Percentiles rank a stretch among this genome's conserved stretches.
Conservation (phyloP, 35 echinoderm and acorn worm species). For the Heliocidaris erythrogramma region DNA sequence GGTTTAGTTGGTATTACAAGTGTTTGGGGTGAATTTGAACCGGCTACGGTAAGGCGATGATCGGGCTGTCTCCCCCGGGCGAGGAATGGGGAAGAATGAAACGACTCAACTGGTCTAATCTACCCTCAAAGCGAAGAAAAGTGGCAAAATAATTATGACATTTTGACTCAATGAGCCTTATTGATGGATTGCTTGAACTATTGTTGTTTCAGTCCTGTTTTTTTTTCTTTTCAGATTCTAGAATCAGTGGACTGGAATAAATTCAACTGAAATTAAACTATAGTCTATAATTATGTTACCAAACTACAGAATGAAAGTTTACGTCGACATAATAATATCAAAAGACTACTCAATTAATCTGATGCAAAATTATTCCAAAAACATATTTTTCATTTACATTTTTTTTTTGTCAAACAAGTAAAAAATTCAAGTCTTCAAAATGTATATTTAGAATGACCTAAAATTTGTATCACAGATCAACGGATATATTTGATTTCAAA, state of each 20-base stretch:
- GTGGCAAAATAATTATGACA: background rate
- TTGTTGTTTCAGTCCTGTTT: background rate
- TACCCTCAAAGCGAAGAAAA: background rate
- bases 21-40: background rate
- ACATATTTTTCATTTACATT: too few species aligned
- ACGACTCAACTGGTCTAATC: background rate
- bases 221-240: background rate
- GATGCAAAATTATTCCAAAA: too few species aligned
- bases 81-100: background rate
- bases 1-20: conserved; percentile 17
- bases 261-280: background rate
- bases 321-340: too few species aligned
- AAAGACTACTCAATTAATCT: too few species aligned
- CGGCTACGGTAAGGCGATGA: background rate
- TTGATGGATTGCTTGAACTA: background rate
- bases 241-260: background rate
- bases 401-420: too few species aligned
- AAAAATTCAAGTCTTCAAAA: too few species aligned
- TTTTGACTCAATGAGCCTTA: conserved; percentile 5
- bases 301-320: too few species aligned
- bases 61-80: background rate
- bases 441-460: too few species aligned
- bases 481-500: too few species aligned
- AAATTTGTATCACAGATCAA: too few species aligned
- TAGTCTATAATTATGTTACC: too few species aligned